Evolutionary conservation across 1,140 invertebrate genomes (phyloP).

Genomic region (Drosophila sturtevanti): DNA sequence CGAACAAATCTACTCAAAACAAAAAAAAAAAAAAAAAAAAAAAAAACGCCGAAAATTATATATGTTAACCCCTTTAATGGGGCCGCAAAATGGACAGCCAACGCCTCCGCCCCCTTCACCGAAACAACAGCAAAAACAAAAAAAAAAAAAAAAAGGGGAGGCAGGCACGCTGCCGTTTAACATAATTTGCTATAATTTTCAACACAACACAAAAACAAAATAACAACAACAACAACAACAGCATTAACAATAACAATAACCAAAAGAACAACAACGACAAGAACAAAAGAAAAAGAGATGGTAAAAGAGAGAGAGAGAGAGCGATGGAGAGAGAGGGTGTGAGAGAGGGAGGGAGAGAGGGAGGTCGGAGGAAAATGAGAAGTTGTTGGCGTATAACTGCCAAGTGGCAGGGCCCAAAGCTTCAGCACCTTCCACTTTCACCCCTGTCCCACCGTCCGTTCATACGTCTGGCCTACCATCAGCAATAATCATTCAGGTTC

Average conservation of each 20-base stretch:
- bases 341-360: neutral
- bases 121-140: neutral
- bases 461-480: neutral
- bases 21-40: conserved; percentile 8
- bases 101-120: neutral
- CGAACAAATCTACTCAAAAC: conserved; percentile 10
- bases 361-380: no score
- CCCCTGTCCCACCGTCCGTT: neutral
- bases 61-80: conserved; percentile 59
- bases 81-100: conserved; percentile 37
- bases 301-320: conserved; percentile 34
- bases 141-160: conserved; percentile 30
- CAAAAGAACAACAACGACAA: neutral
- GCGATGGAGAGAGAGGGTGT: neutral
- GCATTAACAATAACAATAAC: neutral
- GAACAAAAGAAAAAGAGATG: no score
- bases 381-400: conserved; percentile 14
- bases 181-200: conserved; percentile 81
- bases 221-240: neutral
- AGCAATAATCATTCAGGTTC: conserved; percentile 75
- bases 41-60: conserved; percentile 30
- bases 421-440: conserved; percentile 36
- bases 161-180: conserved; percentile 72
- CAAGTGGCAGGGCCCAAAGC: conserved; percentile 35
- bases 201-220: conserved; percentile 52